Evolutionary conservation across 2,113 vertebrate species (phyloP), one percentile per base, ranked within the genome.

Genomic region (Saccopteryx bilineata): DNA sequence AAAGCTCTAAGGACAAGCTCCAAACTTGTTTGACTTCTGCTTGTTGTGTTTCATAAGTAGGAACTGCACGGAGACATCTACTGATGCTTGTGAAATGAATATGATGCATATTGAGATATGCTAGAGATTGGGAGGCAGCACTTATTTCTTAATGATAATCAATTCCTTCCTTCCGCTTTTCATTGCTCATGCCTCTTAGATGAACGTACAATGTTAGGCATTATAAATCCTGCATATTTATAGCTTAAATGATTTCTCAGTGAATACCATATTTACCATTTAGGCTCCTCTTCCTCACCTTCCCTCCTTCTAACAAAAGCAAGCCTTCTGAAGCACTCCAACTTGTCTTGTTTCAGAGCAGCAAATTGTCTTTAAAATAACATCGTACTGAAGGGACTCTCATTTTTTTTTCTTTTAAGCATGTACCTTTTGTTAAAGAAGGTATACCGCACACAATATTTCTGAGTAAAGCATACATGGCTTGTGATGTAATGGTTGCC

Each of bases 401-500:
- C 15, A 54, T 39, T 39, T 39, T 39, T 39, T 82, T 83, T 71
- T 89, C 85, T 96, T 90, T 96, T 95, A 87, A 96, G 95, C 93
- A 75, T 96, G 15, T 28, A 74, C 89, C 92, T 56, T 63, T 63
- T 83, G 65, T 28, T 39, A 87, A 96, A 97, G 93, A 97, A 91
- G 94, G 69, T 90, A 86, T 72, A 50, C 88, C 95, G 86, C 75
- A 54, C 96, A 96, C 63, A 96, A 39, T 92, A 56, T 97, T 96
- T 96, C 90, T 95, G 95, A 96, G 96, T 92, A 15, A 97, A 97
- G 96, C 87, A 72, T 78, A 89, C 24, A 6, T 96, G 68, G 93
- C 80, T 54, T 96, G 78, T 82, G 23, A 93, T 98, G 79, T 87
- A 86, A 85, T 93, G 74, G 98, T 98, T 98, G 93, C 96, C 78